Evolutionary conservation across 2,888 invertebrate species (phyloP), one percentile per base, ranked within the genome.

Genomic region (Synergus japonicus): DNA sequence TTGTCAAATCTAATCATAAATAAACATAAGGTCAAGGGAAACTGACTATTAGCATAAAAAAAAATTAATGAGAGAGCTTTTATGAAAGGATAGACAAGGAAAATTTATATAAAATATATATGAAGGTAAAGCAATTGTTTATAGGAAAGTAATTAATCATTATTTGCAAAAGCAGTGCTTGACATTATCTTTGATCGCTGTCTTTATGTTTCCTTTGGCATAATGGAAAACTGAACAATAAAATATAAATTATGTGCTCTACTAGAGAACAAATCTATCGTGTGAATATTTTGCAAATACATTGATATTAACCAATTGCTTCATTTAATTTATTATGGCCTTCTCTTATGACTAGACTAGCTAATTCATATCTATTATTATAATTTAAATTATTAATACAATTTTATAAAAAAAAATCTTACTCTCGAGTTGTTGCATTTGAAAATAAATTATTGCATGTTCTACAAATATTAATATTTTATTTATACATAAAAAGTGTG

Each of bases 341-440:
- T 88, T 86, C 89, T 89, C 87, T 89, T 89, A 88, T 88, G 85
- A 83, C 83, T 87, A 85, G 78, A 85, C 85, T 87, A 85, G 78
- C 22, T 22, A 60, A 60, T 60, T 22, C 10, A 60, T 18, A 60
- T 22, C 8, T 54, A 1, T 54, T 54, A 54, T 54, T 54, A n/a
- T 0, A 54, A 54, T 54, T 54, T n/a, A 7, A 54, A 54, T 54
- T 54, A 54, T 54, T 7, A 54, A 54, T 54, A n/a, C 5, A 37
- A 7, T 37, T 5, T 5, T 37, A 37, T 4, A 37, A 22, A 37
- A 0, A 37, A 37, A 37, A 37, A 37, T 37, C 37, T 37, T 37
- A 37, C 5, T 37, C 37, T 37, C 37, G 5, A 37, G 4, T 37
- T 37, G 37, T 37, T 37, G 37, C 37, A 37, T 37, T 37, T 4